Percentiles rank a stretch among this genome's conserved stretches.
Evolutionary conservation across 2,113 vertebrate species (phyloP).

Genomic region (Oreochromis aureus): DNA sequence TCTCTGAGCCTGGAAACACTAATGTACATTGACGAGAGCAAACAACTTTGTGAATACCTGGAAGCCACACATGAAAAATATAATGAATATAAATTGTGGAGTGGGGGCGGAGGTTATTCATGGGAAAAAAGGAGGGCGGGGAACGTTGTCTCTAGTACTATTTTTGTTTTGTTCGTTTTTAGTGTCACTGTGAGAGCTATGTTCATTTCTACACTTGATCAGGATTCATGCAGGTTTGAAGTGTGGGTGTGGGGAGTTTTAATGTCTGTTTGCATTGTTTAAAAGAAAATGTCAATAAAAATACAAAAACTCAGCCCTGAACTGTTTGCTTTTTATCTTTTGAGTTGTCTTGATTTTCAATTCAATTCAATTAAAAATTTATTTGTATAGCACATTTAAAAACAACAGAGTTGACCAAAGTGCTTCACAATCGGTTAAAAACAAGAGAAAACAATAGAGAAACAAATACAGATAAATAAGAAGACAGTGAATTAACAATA

Average conservation of each 20-base stretch:
- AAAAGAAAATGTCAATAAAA: background rate
- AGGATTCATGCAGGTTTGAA: background rate
- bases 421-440: background rate
- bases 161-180: background rate
- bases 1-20: background rate
- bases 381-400: background rate
- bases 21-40: fast-evolving
- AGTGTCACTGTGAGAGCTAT: background rate
- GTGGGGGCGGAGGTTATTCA: background rate
- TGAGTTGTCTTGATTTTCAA: background rate
- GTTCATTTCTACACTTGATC: background rate
- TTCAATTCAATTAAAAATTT: fast-evolving
- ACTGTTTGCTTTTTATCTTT: background rate
- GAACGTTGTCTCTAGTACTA: background rate
- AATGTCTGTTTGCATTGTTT: background rate
- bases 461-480: background rate
- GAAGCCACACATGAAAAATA: background rate
- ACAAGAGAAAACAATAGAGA: background rate
- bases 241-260: background rate
- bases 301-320: background rate
- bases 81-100: background rate
- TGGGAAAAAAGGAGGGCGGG: background rate
- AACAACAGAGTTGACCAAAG: background rate
- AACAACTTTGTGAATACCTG: background rate
- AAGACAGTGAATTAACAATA: background rate